These are phyloP conservation scores for Acheta domesticus DNA, from an alignment of 2,888 invertebrate species.

Conservation along the genomic window DNA sequence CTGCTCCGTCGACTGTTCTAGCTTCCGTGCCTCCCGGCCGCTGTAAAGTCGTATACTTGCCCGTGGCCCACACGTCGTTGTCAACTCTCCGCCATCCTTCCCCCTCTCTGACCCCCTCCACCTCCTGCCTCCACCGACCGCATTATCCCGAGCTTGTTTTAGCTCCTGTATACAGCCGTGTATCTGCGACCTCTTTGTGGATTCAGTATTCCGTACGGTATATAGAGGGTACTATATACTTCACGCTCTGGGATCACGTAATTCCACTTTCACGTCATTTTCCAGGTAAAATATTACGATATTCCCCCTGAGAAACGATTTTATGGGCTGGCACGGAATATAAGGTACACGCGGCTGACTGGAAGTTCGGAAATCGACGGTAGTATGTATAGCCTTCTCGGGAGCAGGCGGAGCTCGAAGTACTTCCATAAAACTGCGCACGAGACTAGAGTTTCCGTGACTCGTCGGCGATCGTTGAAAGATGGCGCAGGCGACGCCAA, in stretches of 20 bases:
- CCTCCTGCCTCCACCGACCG: too few species aligned
- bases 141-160: too few species aligned
- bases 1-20: too few species aligned
- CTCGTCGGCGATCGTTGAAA: neutral
- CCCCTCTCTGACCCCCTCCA: neutral
- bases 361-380: neutral
- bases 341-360: neutral
- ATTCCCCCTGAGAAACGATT: conserved; percentile 18
- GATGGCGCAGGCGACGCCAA: neutral
- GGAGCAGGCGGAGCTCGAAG: neutral
- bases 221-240: neutral
- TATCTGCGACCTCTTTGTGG: neutral
- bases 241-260: neutral
- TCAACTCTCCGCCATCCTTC: neutral
- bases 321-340: neutral
- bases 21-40: neutral
- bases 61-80: neutral
- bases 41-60: neutral
- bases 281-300: conserved; percentile 18
- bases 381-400: conserved; percentile 1
- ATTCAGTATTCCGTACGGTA: neutral
- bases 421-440: neutral
- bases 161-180: neutral
- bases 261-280: conserved; percentile 6
- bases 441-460: neutral